Percentiles rank a stretch among this genome's conserved stretches.
Evolutionary conservation across 2,113 vertebrate species (phyloP).

Genomic region (Platichthys stellatus): DNA sequence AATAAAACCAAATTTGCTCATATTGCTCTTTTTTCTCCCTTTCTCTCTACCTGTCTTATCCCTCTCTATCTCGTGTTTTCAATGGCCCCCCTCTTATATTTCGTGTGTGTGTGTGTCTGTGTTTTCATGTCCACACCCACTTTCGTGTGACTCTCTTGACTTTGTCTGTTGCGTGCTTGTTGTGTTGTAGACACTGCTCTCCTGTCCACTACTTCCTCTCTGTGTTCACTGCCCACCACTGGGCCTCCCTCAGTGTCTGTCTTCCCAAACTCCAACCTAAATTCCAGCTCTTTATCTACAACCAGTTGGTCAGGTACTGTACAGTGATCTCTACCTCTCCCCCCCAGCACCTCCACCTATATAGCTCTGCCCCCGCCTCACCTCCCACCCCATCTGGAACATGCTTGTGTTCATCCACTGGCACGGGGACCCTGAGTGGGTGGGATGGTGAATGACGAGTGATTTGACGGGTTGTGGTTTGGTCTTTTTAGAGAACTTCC

Average conservation of each 20-base stretch:
- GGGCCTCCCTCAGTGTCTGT: constrained; percentile 99
- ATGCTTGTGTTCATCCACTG: constrained; percentile 89
- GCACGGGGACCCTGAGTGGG: constrained; percentile 60
- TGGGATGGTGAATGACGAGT: constrained; percentile 47
- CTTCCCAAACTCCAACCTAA: constrained; percentile 99
- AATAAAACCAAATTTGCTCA: constrained; percentile 64
- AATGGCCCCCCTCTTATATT: background rate
- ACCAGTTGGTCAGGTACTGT: constrained; percentile 99
- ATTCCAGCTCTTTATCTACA: constrained; percentile 99
- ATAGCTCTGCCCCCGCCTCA: constrained; percentile 68
- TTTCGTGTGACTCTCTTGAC: constrained; percentile 47
- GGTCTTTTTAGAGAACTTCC: constrained; percentile 2
- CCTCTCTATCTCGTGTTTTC: constrained; percentile 67
- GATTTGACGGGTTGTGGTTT: constrained; percentile 21
- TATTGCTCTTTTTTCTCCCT: constrained; percentile 80
- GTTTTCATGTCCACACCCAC: constrained; percentile 23
- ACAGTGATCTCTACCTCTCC: constrained; percentile 73
- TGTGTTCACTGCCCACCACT: constrained; percentile 99
- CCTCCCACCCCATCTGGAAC: constrained; percentile 86
- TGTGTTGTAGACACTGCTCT: constrained; percentile 96
- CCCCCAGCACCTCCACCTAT: constrained; percentile 58
- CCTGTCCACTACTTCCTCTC: constrained; percentile 99
- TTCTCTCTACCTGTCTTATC: constrained; percentile 82
- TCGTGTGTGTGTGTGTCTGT: background rate
- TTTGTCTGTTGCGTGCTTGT: constrained; percentile 70